Evolutionary conservation across 2,113 vertebrate genomes (phyloP).

Genomic region (Pluvialis apricaria): DNA sequence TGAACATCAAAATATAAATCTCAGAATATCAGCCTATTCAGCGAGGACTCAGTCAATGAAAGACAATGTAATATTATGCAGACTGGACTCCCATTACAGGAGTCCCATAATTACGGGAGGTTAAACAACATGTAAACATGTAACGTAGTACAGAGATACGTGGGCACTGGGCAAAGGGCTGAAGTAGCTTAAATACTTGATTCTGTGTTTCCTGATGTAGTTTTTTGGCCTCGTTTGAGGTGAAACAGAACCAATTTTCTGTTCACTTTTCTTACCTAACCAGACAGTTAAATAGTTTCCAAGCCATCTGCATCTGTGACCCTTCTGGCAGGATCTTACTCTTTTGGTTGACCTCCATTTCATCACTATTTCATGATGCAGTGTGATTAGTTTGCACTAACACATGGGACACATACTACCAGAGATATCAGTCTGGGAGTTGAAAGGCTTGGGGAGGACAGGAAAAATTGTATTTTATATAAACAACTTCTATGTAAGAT

Average conservation of each 20-base stretch:
- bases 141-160: rapidly evolving
- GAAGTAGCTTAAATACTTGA: background rate
- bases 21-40: background rate
- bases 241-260: too few relatives aligned
- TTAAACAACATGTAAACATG: background rate
- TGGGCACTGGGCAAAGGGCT: background rate
- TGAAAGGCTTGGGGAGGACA: background rate
- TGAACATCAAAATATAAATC: background rate
- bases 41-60: background rate
- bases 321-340: background rate
- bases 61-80: background rate
- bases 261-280: background rate
- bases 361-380: background rate
- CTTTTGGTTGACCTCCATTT: background rate
- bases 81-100: background rate
- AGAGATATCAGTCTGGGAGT: background rate
- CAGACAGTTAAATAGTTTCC: background rate
- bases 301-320: background rate
- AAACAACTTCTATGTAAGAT: background rate
- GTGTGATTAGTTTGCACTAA: background rate
- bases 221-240: background rate
- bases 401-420: too few relatives aligned
- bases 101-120: background rate
- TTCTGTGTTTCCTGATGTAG: background rate
- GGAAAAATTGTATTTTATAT: background rate